Evolutionary conservation across 2,888 invertebrate species (phyloP).

Genomic region (Rhodophaea formosa): DNA sequence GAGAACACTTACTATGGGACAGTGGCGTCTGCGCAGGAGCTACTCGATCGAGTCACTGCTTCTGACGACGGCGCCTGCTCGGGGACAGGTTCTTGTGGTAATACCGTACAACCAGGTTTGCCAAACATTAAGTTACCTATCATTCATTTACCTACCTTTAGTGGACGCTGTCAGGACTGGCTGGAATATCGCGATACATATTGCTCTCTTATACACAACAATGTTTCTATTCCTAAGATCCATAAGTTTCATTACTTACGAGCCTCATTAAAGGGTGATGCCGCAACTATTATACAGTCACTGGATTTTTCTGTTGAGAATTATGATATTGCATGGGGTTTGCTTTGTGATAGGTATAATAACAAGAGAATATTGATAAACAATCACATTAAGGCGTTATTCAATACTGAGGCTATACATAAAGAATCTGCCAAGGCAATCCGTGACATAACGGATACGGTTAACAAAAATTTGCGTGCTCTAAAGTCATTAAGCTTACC

Average conservation of each 20-base stretch:
- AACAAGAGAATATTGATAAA: neutral
- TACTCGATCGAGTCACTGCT: neutral
- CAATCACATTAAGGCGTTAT: neutral
- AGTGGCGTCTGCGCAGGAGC: neutral
- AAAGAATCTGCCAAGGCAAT: too few relatives aligned
- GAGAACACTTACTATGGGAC: neutral
- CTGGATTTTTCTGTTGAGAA: neutral
- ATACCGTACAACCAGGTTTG: slow-evolving; percentile 9
- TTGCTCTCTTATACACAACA: neutral
- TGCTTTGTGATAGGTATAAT: too few relatives aligned
- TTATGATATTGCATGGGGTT: neutral
- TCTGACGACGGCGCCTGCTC: neutral
- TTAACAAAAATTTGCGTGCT: slow-evolving; percentile 29
- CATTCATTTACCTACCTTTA: slow-evolving; percentile 13
- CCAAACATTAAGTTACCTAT: slow-evolving; percentile 27
- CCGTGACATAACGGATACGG: slow-evolving; percentile 26
- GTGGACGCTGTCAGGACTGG: slow-evolving; percentile 15
- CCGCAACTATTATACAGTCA: neutral
- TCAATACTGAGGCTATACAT: neutral
- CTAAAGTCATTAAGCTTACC: slow-evolving; percentile 21
- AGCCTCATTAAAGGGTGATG: neutral
- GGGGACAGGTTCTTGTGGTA: neutral
- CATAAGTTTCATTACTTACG: neutral
- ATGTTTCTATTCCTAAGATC: neutral
- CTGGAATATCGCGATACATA: neutral